phyloP scores from a whole-genome alignment of 2,888 invertebrate genomes.

The Dendrolimus pini region DNA sequence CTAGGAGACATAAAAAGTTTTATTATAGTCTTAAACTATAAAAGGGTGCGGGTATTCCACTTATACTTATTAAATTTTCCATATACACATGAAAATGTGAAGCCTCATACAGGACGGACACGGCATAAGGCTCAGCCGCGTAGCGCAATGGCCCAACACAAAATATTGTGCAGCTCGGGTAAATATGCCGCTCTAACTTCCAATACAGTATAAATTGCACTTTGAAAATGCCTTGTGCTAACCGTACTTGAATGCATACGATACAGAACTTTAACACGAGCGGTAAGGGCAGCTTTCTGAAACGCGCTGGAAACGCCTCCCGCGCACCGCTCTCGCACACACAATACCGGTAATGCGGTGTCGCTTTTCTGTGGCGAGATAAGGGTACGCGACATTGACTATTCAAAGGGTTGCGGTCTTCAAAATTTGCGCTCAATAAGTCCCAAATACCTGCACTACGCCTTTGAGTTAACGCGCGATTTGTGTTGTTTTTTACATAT shows the following conservation, averaged over 20 bases:
- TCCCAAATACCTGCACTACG: slow-evolving; percentile 57
- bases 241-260: slow-evolving; percentile 32
- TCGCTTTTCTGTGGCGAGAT: slow-evolving; percentile 75
- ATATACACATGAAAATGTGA: slow-evolving; percentile 50
- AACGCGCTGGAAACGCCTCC: slow-evolving; percentile 10
- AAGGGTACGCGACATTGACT: slow-evolving; percentile 76
- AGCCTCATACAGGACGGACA: slow-evolving; percentile 38
- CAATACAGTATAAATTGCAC: slow-evolving; percentile 77
- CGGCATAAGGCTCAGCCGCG: slow-evolving; percentile 46
- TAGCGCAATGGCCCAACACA: slow-evolving; percentile 57
- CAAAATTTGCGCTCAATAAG: slow-evolving; percentile 75
- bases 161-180: slow-evolving; percentile 62
- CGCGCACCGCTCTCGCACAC: slow-evolving; percentile 30
- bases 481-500: slow-evolving; percentile 21
- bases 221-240: slow-evolving; percentile 66
- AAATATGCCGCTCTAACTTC: slow-evolving; percentile 62
- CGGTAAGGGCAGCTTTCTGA: slow-evolving; percentile 44
- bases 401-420: slow-evolving; percentile 76
- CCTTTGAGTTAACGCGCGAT: slow-evolving; percentile 44
- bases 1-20: slow-evolving; percentile 26
- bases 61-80: slow-evolving; percentile 55
- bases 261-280: slow-evolving; percentile 50
- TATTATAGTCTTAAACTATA: slow-evolving; percentile 37
- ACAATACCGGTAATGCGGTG: slow-evolving; percentile 76
- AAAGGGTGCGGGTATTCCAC: slow-evolving; percentile 37